Percentiles rank a stretch among this genome's conserved stretches.
Conservation (phyloP, 2,113 vertebrate species). For the Euleptes europaea region DNA sequence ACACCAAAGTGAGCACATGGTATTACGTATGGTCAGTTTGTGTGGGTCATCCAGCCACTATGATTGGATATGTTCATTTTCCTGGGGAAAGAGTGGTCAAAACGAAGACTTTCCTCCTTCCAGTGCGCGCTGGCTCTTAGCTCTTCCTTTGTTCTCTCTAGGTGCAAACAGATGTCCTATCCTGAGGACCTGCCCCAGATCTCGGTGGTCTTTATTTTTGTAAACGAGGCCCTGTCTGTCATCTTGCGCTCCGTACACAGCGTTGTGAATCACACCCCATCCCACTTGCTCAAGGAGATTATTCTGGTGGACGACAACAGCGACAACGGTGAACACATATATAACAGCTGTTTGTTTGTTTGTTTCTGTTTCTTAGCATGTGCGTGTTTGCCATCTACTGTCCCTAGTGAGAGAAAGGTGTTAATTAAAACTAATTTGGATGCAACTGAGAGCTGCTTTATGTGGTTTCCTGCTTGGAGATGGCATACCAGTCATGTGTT, state of each 20-base stretch:
- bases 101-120: not conserved
- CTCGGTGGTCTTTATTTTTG: conserved; percentile 97
- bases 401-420: not conserved
- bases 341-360: rapidly evolving
- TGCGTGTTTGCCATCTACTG: not conserved
- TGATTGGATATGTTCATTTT: not conserved
- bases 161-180: conserved; percentile 89
- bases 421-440: not conserved
- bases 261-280: conserved; percentile 94
- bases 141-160: conserved; percentile 48
- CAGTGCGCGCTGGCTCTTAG: not conserved
- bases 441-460: not conserved
- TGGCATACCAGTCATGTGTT: too few relatives aligned
- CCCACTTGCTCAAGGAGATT: conserved; percentile 94
- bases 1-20: too few relatives aligned
- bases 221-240: conserved; percentile 94
- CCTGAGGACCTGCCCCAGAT: conserved; percentile 89
- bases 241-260: conserved; percentile 97
- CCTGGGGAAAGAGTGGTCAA: too few relatives aligned
- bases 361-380: rapidly evolving
- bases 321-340: conserved; percentile 83
- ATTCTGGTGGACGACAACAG: conserved; percentile 98
- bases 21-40: too few relatives aligned
- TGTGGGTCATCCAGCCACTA: too few relatives aligned
- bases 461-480: not conserved